Conservation (phyloP, 23 tunicate species). For the Clavelina lepadiformis region DNA sequence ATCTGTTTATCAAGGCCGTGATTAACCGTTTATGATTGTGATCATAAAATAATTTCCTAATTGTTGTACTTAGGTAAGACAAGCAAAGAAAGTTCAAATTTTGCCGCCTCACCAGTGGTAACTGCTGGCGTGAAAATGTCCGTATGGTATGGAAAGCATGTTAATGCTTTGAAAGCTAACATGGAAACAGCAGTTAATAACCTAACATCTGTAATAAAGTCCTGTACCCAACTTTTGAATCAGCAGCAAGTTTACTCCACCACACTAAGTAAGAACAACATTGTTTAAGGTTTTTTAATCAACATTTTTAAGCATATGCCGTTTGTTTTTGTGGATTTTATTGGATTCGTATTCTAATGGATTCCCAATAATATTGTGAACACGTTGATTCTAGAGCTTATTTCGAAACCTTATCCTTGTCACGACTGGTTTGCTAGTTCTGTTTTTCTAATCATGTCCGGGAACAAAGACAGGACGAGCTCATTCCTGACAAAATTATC, state of each 20-base stretch:
- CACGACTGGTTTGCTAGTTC: constrained; percentile 89
- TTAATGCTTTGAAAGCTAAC: constrained; percentile 62
- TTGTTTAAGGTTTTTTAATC: background rate
- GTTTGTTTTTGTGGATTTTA: too few relatives aligned
- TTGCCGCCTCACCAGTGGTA: constrained; percentile 10
- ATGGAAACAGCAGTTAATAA: constrained; percentile 48
- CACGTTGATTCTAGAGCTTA: constrained; percentile 17
- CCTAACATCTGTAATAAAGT: constrained; percentile 33
- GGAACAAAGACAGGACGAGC: constrained; percentile 71
- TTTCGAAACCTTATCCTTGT: constrained; percentile 65
- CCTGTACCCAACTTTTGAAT: constrained; percentile 37
- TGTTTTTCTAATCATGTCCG: constrained; percentile 69
- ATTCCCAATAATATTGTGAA: too few relatives aligned
- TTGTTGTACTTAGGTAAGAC: too few relatives aligned
- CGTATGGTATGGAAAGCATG: constrained; percentile 72
- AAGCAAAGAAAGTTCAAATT: too few relatives aligned
- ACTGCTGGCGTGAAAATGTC: constrained; percentile 69
- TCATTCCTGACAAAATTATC: constrained; percentile 50
- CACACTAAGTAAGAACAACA: constrained; percentile 18
- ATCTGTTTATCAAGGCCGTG: too few relatives aligned
- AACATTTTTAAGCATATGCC: too few relatives aligned
- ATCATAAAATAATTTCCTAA: too few relatives aligned
- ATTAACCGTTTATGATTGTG: too few relatives aligned
- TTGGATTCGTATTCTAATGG: too few relatives aligned
- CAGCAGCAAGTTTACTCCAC: constrained; percentile 53